phyloP scores from a whole-genome alignment of 2,113 vertebrate genomes.

The Seriola aureovittata region DNA sequence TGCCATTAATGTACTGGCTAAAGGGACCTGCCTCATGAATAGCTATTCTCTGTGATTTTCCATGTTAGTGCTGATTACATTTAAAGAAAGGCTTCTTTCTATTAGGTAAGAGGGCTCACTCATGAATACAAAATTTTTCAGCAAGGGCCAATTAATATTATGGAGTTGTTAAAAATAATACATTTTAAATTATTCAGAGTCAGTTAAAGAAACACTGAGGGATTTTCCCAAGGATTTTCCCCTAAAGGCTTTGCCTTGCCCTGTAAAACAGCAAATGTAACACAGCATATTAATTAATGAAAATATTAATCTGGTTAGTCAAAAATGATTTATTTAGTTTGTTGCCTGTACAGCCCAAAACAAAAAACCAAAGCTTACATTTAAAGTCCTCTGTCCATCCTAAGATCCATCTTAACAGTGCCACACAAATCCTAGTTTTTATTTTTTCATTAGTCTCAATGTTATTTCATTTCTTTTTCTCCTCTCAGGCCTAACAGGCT shows the following conservation, averaged over 20 bases:
- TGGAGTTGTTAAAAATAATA: slow-evolving; percentile 72
- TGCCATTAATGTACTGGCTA: slow-evolving; percentile 52
- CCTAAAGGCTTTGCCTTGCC: slow-evolving; percentile 42
- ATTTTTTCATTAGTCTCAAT: not conserved
- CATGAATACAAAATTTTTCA: slow-evolving; percentile 62
- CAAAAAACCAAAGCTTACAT: slow-evolving; percentile 19
- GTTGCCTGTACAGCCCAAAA: slow-evolving; percentile 36
- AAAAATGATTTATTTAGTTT: slow-evolving; percentile 45
- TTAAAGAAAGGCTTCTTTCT: slow-evolving; percentile 45
- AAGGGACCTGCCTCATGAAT: slow-evolving; percentile 54
- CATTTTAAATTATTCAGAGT: slow-evolving; percentile 74
- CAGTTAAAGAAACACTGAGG: slow-evolving; percentile 57
- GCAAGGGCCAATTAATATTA: slow-evolving; percentile 67
- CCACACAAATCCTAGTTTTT: not conserved
- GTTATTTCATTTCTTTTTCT: not conserved
- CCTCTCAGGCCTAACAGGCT: not conserved
- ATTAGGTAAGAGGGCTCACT: slow-evolving; percentile 44
- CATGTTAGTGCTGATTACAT: slow-evolving; percentile 58
- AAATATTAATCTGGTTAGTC: slow-evolving; percentile 50
- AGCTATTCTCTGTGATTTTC: slow-evolving; percentile 53
- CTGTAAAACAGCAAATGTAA: slow-evolving; percentile 46
- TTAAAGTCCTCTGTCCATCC: not conserved
- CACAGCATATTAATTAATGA: slow-evolving; percentile 51
- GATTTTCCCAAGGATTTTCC: slow-evolving; percentile 62
- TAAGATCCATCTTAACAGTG: not conserved